Conservation (phyloP, 2,888 invertebrate genomes). For the Philaethria dido region DNA sequence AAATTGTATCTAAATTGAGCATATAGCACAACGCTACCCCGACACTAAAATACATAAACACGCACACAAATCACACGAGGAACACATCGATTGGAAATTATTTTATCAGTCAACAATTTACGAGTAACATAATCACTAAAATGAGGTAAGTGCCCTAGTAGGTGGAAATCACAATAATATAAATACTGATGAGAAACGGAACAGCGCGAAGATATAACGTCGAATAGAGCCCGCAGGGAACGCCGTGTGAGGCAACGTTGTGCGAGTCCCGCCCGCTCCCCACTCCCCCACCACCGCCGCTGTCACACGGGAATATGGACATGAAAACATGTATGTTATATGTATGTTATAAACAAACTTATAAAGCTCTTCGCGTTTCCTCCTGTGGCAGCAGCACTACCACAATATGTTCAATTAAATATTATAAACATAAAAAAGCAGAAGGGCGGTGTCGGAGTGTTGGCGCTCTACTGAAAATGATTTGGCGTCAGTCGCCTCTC, state of each 20-base stretch:
- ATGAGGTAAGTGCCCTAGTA: conserved; percentile 78
- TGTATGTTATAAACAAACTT: not conserved
- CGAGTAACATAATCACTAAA: conserved; percentile 74
- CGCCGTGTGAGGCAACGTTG: conserved; percentile 79
- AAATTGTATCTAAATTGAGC: conserved; percentile 83
- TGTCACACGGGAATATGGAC: too few species aligned
- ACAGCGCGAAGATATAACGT: conserved; percentile 52
- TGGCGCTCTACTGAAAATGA: conserved; percentile 51
- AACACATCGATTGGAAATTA: conserved; percentile 80
- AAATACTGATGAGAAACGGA: conserved; percentile 72
- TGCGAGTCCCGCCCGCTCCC: conserved; percentile 60
- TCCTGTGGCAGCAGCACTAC: not conserved
- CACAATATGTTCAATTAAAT: not conserved
- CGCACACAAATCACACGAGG: conserved; percentile 76
- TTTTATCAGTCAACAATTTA: conserved; percentile 81
- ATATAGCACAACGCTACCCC: conserved; percentile 83
- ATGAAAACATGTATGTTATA: too few species aligned
- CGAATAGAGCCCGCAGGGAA: conserved; percentile 58
- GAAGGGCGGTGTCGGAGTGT: conserved; percentile 47
- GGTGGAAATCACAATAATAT: conserved; percentile 76
- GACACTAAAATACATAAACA: conserved; percentile 64
- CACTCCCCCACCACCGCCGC: conserved; percentile 26
- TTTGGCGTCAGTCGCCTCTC: conserved; percentile 36
- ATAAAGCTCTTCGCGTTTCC: not conserved
- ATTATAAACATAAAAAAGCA: conserved; percentile 1